phyloP scores from a whole-genome alignment of 2,888 invertebrate genomes.

The Onchidella celtica region DNA sequence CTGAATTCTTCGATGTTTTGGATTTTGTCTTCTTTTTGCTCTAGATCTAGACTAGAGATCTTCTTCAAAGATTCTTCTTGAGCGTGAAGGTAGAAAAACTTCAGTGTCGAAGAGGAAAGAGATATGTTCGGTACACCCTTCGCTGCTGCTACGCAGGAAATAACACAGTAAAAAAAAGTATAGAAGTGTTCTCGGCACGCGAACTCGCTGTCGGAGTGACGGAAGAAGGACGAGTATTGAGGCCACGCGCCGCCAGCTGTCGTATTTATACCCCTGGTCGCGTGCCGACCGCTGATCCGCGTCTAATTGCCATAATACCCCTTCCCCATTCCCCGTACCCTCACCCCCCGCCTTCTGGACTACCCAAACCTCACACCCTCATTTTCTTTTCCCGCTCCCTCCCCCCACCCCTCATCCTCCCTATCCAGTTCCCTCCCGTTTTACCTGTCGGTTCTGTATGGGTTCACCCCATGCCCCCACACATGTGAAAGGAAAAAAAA shows the following conservation, averaged over 20 bases:
- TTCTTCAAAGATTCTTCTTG: too few species aligned
- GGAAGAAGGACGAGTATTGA: conserved; percentile 13
- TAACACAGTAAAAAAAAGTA: too few species aligned
- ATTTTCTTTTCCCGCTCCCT: conserved; percentile 2
- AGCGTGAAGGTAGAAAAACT: too few species aligned
- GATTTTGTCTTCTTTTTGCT: too few species aligned
- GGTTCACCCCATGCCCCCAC: too few species aligned
- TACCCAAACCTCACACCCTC: background rate
- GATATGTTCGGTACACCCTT: background rate
- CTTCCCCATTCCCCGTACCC: background rate
- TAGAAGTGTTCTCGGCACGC: conserved; percentile 1
- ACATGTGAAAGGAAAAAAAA: too few species aligned
- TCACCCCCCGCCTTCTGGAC: background rate
- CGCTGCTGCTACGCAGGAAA: too few species aligned
- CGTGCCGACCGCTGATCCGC: conserved; percentile 44
- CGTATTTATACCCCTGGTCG: conserved; percentile 49
- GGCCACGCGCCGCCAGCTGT: conserved; percentile 46
- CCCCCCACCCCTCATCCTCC: conserved; percentile 1
- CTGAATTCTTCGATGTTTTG: too few species aligned
- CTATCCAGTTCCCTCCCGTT: background rate
- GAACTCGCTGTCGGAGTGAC: conserved; percentile 12
- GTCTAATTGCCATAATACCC: conserved; percentile 30
- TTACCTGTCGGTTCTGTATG: background rate
- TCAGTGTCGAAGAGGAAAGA: too few species aligned
- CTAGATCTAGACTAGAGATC: too few species aligned